These are phyloP conservation scores for Nesogale talazaci DNA, from an alignment of 2,113 vertebrate genomes.

Conservation along the genomic window DNA sequence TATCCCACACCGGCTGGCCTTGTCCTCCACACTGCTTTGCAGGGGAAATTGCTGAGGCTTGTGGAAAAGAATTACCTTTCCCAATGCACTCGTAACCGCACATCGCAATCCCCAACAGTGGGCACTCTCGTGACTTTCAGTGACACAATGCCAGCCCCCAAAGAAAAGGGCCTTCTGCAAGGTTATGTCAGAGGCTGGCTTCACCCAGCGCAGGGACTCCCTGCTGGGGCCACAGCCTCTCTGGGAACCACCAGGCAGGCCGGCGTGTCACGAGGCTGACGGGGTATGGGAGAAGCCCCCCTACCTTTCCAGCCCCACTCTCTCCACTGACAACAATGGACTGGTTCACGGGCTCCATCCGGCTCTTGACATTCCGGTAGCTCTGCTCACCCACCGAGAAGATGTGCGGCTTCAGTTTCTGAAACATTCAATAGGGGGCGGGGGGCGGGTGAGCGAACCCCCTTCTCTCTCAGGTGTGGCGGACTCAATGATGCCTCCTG, in stretches of 20 bases:
- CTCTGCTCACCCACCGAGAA: constrained; percentile 96
- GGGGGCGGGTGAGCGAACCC: background rate
- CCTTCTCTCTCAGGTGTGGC: background rate
- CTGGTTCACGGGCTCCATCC: constrained; percentile 92
- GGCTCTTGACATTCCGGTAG: constrained; percentile 94
- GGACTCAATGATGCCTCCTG: background rate
- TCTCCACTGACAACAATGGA: constrained; percentile 98
- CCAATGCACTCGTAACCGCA: background rate
- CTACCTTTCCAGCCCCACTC: constrained; percentile 98
- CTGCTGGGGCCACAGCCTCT: background rate
- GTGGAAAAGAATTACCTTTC: background rate
- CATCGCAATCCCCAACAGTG: background rate
- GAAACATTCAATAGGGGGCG: constrained; percentile 53
- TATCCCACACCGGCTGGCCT: background rate
- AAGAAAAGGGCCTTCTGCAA: too few species aligned
- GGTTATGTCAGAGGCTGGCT: background rate
- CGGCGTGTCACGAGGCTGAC: background rate
- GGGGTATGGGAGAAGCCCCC: background rate
- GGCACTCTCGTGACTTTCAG: background rate
- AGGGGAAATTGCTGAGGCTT: constrained; percentile 2
- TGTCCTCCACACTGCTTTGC: background rate
- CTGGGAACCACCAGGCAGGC: background rate
- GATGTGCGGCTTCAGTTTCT: constrained; percentile 96
- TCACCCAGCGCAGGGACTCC: background rate
- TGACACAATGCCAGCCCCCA: background rate